phyloP scores from a whole-genome alignment of 92 coral and sea anemone genomes.

The Porites evermanni region DNA sequence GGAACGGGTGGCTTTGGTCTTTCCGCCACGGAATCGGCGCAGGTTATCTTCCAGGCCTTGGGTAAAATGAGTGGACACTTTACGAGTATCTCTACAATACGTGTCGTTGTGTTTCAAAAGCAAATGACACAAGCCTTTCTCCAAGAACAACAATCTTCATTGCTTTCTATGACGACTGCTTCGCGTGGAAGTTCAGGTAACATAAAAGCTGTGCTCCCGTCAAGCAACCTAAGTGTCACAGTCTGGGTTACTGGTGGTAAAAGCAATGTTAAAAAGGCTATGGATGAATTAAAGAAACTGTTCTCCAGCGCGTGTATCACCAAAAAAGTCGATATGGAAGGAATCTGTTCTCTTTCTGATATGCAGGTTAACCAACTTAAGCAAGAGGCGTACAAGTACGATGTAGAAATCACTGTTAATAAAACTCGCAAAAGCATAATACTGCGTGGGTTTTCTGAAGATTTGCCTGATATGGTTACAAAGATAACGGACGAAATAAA shows the following conservation, averaged over 20 bases:
- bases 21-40: constrained; percentile 34
- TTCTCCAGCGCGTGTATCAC: constrained; percentile 24
- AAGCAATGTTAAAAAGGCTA: constrained; percentile 9
- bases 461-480: constrained; percentile 27
- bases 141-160: constrained; percentile 31
- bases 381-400: constrained; percentile 14
- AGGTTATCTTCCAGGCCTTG: constrained; percentile 45
- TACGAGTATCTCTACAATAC: constrained; percentile 22
- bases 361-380: constrained; percentile 3
- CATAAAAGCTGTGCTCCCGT: not conserved
- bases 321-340: constrained; percentile 30
- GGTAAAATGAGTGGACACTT: constrained; percentile 12
- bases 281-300: constrained; percentile 16
- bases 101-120: constrained; percentile 50
- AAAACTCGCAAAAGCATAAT: constrained; percentile 1
- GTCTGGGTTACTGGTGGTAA: constrained; percentile 27
- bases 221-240: not conserved
- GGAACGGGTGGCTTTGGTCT: constrained; percentile 58
- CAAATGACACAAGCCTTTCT: constrained; percentile 53
- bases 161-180: not conserved
- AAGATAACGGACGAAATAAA: constrained; percentile 29
- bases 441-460: constrained; percentile 41
- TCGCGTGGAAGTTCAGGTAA: not conserved
- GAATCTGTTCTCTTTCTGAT: constrained; percentile 25
- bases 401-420: constrained; percentile 36